phyloP scores from a whole-genome alignment of 1,140 invertebrate genomes.

The Condylostylus longicornis region DNA sequence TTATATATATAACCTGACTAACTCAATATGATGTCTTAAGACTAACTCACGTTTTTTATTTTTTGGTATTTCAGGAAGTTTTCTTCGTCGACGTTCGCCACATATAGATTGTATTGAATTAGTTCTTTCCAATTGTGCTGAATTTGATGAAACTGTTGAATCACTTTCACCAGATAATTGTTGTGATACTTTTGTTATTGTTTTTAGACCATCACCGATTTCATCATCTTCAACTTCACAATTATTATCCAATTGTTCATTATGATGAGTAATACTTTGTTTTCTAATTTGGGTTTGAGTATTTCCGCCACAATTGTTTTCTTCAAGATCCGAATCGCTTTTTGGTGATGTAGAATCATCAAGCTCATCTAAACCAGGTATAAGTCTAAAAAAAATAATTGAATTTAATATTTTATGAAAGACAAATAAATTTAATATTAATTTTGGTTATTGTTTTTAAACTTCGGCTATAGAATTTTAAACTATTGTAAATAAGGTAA shows the following conservation, averaged over 20 bases:
- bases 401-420: no score
- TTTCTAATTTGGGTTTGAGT: background rate
- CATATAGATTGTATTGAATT: slow-evolving; percentile 18
- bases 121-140: slow-evolving; percentile 21
- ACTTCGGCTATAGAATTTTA: no score
- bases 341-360: slow-evolving; percentile 64
- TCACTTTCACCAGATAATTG: slow-evolving; percentile 22
- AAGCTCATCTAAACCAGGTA: no score
- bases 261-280: slow-evolving; percentile 10
- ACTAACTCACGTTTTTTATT: slow-evolving; percentile 57
- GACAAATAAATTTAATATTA: no score
- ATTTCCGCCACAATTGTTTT: slow-evolving; percentile 7
- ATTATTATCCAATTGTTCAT: slow-evolving; percentile 10
- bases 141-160: slow-evolving; percentile 28
- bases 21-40: no score
- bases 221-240: slow-evolving; percentile 30
- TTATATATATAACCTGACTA: no score
- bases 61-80: slow-evolving; percentile 75
- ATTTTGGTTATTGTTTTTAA: no score
- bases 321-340: slow-evolving; percentile 41
- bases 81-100: slow-evolving; percentile 51
- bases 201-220: slow-evolving; percentile 30
- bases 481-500: no score
- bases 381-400: no score
- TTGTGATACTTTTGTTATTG: slow-evolving; percentile 11